phyloP scores from a whole-genome alignment of 2,888 invertebrate genomes.

The Formica aserva region DNA sequence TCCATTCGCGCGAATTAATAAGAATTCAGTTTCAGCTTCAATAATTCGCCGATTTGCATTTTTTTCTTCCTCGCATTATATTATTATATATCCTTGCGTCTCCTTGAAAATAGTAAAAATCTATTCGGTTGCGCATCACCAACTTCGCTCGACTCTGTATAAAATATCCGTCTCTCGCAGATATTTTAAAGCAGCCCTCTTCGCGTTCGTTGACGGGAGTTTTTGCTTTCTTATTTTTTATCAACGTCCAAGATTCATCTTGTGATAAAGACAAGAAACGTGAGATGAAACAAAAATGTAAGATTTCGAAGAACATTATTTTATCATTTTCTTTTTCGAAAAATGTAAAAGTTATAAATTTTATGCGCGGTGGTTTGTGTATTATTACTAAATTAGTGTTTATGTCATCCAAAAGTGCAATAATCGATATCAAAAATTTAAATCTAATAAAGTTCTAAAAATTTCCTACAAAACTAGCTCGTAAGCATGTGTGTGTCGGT shows the following conservation, averaged over 20 bases:
- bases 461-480: not conserved
- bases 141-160: conserved; percentile 1
- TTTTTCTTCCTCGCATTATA: not conserved
- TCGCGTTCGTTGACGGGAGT: not conserved
- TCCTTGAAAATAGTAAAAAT: conserved; percentile 23
- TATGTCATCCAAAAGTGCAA: not conserved
- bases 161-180: conserved; percentile 15
- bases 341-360: not conserved
- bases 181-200: conserved; percentile 9
- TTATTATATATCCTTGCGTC: not conserved
- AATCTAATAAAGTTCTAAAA: not conserved
- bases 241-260: not conserved
- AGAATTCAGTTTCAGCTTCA: conserved; percentile 32
- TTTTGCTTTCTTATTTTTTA: conserved; percentile 11
- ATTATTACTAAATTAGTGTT: not conserved
- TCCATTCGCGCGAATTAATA: conserved; percentile 31
- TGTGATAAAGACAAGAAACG: too few species aligned
- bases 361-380: not conserved
- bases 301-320: not conserved
- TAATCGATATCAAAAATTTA: not conserved
- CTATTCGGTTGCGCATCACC: conserved; percentile 6
- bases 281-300: not conserved
- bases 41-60: conserved; percentile 17
- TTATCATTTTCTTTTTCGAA: not conserved
- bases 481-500: not conserved